A percentile compares a stretch with the other conserved stretches of the same genome.
Conservation (phyloP, 2,888 invertebrate species). For the Drosophila anomelani region DNA sequence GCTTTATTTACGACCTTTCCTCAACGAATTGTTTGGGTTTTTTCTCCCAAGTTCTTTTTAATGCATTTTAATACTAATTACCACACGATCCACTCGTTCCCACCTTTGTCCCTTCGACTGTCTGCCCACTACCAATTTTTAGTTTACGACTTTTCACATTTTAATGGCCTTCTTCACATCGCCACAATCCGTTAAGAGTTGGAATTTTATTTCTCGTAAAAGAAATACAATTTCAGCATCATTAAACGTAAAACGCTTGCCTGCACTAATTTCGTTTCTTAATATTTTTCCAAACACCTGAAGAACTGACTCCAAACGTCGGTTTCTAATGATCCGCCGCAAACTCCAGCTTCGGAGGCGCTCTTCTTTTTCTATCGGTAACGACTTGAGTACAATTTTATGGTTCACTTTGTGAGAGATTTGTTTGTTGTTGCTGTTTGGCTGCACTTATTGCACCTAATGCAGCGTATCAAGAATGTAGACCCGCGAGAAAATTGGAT, state of each 20-base stretch:
- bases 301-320: slow-evolving; percentile 30
- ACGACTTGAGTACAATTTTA: slow-evolving; percentile 54
- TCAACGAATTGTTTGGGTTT: slow-evolving; percentile 71
- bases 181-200: slow-evolving; percentile 50
- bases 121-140: slow-evolving; percentile 68
- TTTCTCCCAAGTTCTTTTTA: slow-evolving; percentile 54
- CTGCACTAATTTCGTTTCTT: slow-evolving; percentile 69
- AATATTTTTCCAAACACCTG: slow-evolving; percentile 72
- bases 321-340: slow-evolving; percentile 22
- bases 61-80: slow-evolving; percentile 77
- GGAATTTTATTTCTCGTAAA: slow-evolving; percentile 46
- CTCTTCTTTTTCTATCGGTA: slow-evolving; percentile 17
- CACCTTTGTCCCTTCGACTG: slow-evolving; percentile 39
- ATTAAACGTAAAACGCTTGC: slow-evolving; percentile 63
- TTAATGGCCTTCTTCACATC: slow-evolving; percentile 65
- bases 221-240: slow-evolving; percentile 71
- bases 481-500: slow-evolving; percentile 40
- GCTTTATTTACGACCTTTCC: slow-evolving; percentile 72
- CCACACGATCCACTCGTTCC: slow-evolving; percentile 68
- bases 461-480: slow-evolving; percentile 41
- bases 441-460: slow-evolving; percentile 36
- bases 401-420: slow-evolving; percentile 53
- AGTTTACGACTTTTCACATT: slow-evolving; percentile 72
- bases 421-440: slow-evolving; percentile 45
- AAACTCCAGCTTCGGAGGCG: neutral